Evolutionary conservation across 2,113 vertebrate species (phyloP), one percentile per base, ranked within the genome.

Genomic region (Cynopterus brachyotis): DNA sequence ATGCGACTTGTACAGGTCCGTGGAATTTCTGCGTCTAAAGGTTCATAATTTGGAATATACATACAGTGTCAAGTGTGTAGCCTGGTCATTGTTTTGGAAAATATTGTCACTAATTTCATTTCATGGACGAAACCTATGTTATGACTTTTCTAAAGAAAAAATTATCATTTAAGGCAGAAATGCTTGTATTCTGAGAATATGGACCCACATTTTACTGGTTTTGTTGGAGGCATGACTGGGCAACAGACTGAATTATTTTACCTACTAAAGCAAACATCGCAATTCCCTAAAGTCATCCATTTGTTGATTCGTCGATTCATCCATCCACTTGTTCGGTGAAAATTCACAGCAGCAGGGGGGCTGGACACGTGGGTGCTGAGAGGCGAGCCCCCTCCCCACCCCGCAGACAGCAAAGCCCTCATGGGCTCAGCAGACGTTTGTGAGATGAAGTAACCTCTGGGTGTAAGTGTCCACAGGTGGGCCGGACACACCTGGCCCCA

Each of bases 271-370:
- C 19, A 40, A 75, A 73, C 45, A 26, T 2, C 55, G 2, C 12
- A 64, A 6, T 88, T 78, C 53, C 40, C 60, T 32, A 69, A 57
- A 82, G 35, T 10, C 9, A 16, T 24, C 32, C 12, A 5, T 9
- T 19, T 35, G 16, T n/a, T 40, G 20, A n/a, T 40, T 35, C 28
- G 2, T 6, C 3, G 1, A 20, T 10, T 45, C 75, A 22, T 62
- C 64, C 26, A 1, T 40, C 60, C 35, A 2, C 32, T 15, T 66
- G 9, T n/a, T 28, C 2, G 6, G 8, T 22, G 5, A 37, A 9
- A 28, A 10, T 2, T 62, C 4, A 0, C 0, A 13, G 40, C 2
- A 1, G 2, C 5, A 4, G 3, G 13, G 22, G 22, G 24, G 30
- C 40, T 5, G 28, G 26, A 47, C 15, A 2, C 15, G 0, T 1